Conservation (phyloP, 2,888 invertebrate genomes). For the Nipponacmea schrenckii region DNA sequence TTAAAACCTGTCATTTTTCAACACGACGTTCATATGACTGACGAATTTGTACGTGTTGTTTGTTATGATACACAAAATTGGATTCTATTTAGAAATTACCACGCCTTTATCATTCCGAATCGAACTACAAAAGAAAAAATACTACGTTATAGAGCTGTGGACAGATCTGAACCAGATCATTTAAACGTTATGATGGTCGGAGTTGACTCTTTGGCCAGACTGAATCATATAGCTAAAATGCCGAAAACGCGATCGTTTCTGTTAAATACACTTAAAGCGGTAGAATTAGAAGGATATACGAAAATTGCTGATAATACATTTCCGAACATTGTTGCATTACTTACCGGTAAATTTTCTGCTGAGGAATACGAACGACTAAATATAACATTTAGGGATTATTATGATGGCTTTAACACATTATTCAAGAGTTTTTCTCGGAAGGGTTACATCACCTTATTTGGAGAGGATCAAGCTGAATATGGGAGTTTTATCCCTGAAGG, state of each 20-base stretch:
- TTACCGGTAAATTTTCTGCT: constrained; percentile 68
- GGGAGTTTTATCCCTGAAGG: constrained; percentile 83
- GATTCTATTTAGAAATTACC: constrained; percentile 36
- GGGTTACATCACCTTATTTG: constrained; percentile 82
- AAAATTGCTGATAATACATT: constrained; percentile 95
- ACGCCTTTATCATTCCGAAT: constrained; percentile 33
- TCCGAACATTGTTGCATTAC: constrained; percentile 81
- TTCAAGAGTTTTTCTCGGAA: constrained; percentile 82
- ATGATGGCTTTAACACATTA: constrained; percentile 75
- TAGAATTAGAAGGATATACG: constrained; percentile 87
- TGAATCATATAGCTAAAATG: constrained; percentile 87
- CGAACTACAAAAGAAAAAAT: background rate
- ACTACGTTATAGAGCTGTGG: constrained; percentile 8
- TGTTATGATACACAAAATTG: constrained; percentile 27
- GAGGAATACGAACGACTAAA: constrained; percentile 20
- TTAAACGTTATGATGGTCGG: constrained; percentile 83
- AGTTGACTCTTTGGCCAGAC: constrained; percentile 84
- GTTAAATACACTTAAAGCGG: constrained; percentile 74
- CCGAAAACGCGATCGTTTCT: constrained; percentile 75
- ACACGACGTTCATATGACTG: constrained; percentile 16
- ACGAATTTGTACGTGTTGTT: constrained; percentile 34
- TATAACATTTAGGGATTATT: background rate
- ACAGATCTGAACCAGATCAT: constrained; percentile 40
- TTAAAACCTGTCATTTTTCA: background rate
- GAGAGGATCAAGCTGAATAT: constrained; percentile 82